These are phyloP conservation scores for Serinus canaria DNA, from an alignment of 2,113 vertebrate genomes.

Conservation along the genomic window DNA sequence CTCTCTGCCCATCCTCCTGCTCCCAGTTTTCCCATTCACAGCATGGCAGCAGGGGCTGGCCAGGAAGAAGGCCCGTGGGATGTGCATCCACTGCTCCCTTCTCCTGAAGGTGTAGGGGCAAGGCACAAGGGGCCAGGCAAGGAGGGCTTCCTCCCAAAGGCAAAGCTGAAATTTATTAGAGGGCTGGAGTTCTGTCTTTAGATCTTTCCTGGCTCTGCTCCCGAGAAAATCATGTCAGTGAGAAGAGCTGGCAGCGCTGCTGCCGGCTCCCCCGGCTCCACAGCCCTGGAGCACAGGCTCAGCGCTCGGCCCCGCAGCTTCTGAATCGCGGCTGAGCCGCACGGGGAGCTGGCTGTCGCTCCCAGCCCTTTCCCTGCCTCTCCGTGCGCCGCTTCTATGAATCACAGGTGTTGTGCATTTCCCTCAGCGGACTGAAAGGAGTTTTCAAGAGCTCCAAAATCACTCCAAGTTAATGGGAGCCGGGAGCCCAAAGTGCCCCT, in stretches of 20 bases:
- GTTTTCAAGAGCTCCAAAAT: constrained; percentile 64
- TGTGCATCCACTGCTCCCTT: background rate
- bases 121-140: background rate
- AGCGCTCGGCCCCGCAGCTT: background rate
- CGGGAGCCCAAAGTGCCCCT: background rate
- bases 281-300: background rate
- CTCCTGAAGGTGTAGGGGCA: background rate
- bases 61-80: rapidly evolving
- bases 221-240: background rate
- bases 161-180: background rate
- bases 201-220: constrained; percentile 47
- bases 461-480: constrained; percentile 56
- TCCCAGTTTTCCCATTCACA: background rate
- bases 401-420: constrained; percentile 46
- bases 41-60: background rate
- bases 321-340: background rate
- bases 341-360: background rate
- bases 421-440: constrained; percentile 25
- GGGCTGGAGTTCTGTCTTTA: constrained; percentile 20
- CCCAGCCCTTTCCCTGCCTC: background rate
- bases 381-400: background rate
- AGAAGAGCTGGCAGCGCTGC: background rate
- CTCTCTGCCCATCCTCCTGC: background rate
- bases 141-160: background rate
- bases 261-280: background rate